Base-by-base conservation (phyloP, 2,888 invertebrate genomes). In the Ophion obscuratus region DNA sequence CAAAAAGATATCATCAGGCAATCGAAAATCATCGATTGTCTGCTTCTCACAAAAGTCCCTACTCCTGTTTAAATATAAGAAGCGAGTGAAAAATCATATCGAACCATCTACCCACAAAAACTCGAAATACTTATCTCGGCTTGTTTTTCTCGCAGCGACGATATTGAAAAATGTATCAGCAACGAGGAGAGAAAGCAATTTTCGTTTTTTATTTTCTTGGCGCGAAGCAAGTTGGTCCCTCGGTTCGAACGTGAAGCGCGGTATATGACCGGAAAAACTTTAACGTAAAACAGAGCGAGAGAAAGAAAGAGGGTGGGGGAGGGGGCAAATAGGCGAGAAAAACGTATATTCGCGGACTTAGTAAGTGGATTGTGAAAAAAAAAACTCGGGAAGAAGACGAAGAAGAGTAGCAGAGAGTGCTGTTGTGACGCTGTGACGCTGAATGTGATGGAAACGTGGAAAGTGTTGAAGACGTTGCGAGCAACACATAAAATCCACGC, bases 361-460 rank as follows among this genome's bases (percentile, higher is more conserved):
- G 62, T 81, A 84, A 83, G 86, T 84, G 64, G 61, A 73, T 57
- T 64, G 76, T 59, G 62, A 14, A 67, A 73, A 36, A 77, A 53
- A 81, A 36, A n/a, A n/a, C n/a, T 36, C 47, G 44, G 31, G 14
- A 27, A 68, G 57, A 67, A 79, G 70, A 64, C 57, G 74, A 79
- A 75, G 70, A 79, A 64, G 64, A 70, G 82, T 67, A 31, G 47
- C 10, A 27, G 73, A 80, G 83, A 84, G 87, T 85, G 84, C n/a
- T n/a, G n/a, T n/a, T n/a, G n/a, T n/a, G n/a, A n/a, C n/a, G n/a
- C n/a, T n/a, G n/a, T n/a, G n/a, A n/a, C 80, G 84, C 81, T 81
- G 87, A 88, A 85, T 88, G 86, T 83, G 76, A 79, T 87, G 80
- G 83, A 88, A 89, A 87, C 87, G 86, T 86, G 87, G 89, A 86